phyloP scores from a whole-genome alignment of 2,888 invertebrate species.

The Andrena fulva region DNA sequence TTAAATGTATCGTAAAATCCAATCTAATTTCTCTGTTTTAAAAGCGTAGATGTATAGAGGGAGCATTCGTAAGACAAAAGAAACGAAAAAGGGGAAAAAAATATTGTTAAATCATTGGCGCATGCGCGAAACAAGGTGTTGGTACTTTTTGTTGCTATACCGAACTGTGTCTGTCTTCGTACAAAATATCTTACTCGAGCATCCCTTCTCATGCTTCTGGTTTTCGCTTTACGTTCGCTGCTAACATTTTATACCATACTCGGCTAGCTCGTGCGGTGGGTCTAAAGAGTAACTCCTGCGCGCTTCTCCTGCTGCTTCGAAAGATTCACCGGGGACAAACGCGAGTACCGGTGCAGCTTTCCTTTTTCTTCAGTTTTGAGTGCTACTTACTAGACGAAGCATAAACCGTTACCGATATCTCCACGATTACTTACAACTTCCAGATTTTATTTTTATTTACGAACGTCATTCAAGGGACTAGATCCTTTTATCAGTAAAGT shows the following conservation, averaged over 20 bases:
- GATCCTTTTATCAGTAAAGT: conserved; percentile 14
- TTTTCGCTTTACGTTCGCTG: conserved; percentile 55
- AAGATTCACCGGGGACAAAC: conserved; percentile 1
- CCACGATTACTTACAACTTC: conserved; percentile 29
- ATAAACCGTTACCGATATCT: conserved; percentile 33
- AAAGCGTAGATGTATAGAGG: conserved; percentile 10
- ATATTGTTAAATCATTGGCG: conserved; percentile 16
- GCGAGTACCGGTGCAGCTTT: conserved; percentile 6
- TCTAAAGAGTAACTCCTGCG: conserved; percentile 28
- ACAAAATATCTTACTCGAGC: conserved; percentile 40
- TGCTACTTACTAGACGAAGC: conserved; percentile 41
- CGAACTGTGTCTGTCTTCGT: conserved; percentile 66
- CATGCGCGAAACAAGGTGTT: neutral
- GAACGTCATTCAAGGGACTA: neutral
- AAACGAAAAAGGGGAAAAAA: neutral
- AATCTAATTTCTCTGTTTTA: conserved; percentile 13
- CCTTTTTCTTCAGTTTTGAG: conserved; percentile 14
- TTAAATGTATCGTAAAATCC: conserved; percentile 25
- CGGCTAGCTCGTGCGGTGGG: conserved; percentile 37
- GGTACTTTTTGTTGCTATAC: conserved; percentile 58
- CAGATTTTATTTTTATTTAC: conserved; percentile 34
- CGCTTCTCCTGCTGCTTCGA: conserved; percentile 39
- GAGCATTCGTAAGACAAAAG: neutral
- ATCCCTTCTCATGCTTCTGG: conserved; percentile 52
- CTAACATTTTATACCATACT: conserved; percentile 60